Evolutionary conservation across 2,888 invertebrate species (phyloP), one percentile per base, ranked within the genome.

Genomic region (Taphrorychus bicolor): DNA sequence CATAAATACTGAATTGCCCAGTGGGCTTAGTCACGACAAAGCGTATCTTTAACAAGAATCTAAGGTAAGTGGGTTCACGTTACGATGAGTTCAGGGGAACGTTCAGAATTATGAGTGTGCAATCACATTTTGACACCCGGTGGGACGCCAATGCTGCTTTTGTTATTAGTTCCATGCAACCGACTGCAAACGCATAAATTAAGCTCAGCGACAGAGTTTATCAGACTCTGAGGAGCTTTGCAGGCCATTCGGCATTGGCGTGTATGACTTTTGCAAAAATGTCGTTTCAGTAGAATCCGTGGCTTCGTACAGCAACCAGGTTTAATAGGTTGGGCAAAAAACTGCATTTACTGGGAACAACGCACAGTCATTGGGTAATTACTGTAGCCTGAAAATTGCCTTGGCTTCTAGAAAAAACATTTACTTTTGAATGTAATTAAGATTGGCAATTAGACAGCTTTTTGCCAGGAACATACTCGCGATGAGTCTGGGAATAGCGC

Each of bases 11-110:
- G 5, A 32, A 51, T 51, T 59, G 51, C 59, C 53, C 58, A 58
- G 63, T 63, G 58, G 63, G 63, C 24, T 65, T 22, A 65, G 65
- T 65, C 65, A 65, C 65, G 65, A 65, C 58, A 52, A 65, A 16
- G 48, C n/a, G 24, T 65, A 65, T 65, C 65, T 52, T 17, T 53
- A 53, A 41, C 51, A 24, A 45, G 24, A 18, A 65, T 65, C 65
- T 59, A 53, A 42, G 45, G 48, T 62, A 56, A 51, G 63, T 63
- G 57, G 63, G 58, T 58, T 58, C 57, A 24, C 22, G 56, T 54
- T 45, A 56, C 62, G 62, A 54, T 56, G 48, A 56, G 56, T 22
- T 56, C 23, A 40, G 22, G 42, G 21, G 16, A 16, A 24, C 32
- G 40, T 18, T 11, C 4, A 17, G 57, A 57, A 14, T 41, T 62